Evolutionary conservation across 2,888 invertebrate species (phyloP).

Genomic region (Tetranychus truncatus): DNA sequence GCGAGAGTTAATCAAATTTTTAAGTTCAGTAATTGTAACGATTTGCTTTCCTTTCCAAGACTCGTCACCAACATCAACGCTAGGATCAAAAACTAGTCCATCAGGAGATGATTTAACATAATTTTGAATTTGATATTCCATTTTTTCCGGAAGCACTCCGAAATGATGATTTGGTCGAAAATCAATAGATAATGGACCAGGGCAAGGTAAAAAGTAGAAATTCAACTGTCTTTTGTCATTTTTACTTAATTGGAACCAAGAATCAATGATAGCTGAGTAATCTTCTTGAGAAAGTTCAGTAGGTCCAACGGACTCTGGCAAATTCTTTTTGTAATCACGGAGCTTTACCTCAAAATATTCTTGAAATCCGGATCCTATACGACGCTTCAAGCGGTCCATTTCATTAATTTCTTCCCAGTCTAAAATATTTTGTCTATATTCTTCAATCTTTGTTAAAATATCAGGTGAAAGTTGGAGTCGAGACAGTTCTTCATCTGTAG

Average conservation of each 20-base stretch:
- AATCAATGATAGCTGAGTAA: constrained; percentile 7
- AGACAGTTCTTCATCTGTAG: constrained; percentile 12
- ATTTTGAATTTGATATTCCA: constrained; percentile 42
- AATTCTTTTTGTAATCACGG: neutral
- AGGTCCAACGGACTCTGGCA: neutral
- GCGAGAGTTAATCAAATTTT: constrained; percentile 53
- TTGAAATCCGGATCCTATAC: constrained; percentile 8
- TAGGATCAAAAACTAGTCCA: constrained; percentile 7
- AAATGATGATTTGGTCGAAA: constrained; percentile 55
- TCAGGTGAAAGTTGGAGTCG: neutral
- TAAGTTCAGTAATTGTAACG: neutral
- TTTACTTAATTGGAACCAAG: constrained; percentile 13
- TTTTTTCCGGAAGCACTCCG: constrained; percentile 63
- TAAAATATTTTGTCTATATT: neutral
- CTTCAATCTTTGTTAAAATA: neutral
- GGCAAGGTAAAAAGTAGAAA: constrained; percentile 26
- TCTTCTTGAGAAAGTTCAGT: neutral
- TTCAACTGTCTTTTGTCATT: constrained; percentile 2
- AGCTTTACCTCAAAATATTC: constrained; percentile 3
- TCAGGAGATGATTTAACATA: constrained; percentile 24
- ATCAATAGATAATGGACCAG: constrained; percentile 45
- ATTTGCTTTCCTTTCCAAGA: neutral
- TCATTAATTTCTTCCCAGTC: constrained; percentile 6
- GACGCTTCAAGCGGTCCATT: neutral
- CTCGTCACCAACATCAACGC: neutral